Evolutionary conservation across 1,140 invertebrate genomes (phyloP).

Genomic region (Littorina saxatilis): DNA sequence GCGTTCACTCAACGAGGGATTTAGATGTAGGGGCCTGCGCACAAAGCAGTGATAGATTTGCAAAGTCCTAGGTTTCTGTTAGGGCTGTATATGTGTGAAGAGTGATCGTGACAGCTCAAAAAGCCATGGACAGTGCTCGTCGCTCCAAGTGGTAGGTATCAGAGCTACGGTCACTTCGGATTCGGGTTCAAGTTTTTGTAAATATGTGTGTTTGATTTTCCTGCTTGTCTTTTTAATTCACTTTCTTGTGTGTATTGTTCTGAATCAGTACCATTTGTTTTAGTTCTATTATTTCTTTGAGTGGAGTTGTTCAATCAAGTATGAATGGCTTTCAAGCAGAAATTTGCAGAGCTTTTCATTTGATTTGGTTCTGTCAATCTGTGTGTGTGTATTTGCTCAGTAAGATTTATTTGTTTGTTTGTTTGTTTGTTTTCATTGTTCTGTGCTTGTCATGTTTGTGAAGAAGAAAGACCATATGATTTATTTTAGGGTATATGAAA

Average conservation of each 20-base stretch:
- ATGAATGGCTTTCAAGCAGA: too few species aligned
- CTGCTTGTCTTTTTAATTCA: neutral
- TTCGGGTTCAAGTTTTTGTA: neutral
- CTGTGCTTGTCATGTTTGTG: too few species aligned
- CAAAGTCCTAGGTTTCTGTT: slow-evolving; percentile 55
- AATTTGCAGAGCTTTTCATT: too few species aligned
- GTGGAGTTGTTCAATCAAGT: too few species aligned
- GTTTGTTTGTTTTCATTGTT: too few species aligned
- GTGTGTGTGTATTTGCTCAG: too few species aligned
- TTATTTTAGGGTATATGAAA: too few species aligned
- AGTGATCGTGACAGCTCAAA: neutral
- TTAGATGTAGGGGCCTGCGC: slow-evolving; percentile 75
- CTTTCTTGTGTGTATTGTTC: neutral
- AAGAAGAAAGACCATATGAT: too few species aligned
- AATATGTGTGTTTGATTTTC: neutral
- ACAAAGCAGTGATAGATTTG: slow-evolving; percentile 77
- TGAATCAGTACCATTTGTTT: neutral
- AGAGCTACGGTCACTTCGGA: neutral
- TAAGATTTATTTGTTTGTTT: too few species aligned
- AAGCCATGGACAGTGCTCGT: neutral
- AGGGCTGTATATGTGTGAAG: slow-evolving; percentile 20
- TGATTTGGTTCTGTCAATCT: too few species aligned
- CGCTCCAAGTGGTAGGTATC: neutral
- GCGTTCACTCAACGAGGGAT: neutral
- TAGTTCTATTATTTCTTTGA: too few species aligned